phyloP scores from a whole-genome alignment of 1,140 invertebrate genomes.

The Saccostrea echinata region DNA sequence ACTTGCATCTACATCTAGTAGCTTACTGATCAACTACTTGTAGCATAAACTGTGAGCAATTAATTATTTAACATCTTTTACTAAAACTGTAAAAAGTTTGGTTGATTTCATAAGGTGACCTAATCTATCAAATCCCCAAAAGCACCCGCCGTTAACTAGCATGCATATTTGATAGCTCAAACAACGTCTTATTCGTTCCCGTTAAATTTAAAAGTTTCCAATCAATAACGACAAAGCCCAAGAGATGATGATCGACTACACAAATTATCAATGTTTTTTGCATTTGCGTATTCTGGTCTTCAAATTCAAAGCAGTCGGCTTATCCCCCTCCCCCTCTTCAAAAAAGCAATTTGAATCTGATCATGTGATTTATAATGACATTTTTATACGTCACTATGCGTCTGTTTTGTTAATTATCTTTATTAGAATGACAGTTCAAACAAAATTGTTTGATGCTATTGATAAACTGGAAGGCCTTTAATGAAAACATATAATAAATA shows the following conservation, averaged over 20 bases:
- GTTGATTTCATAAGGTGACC: not conserved
- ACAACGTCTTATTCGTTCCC: not conserved
- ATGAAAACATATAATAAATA: too few relatives aligned
- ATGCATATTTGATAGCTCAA: conserved; percentile 4
- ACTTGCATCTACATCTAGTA: not conserved
- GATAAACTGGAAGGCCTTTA: too few relatives aligned
- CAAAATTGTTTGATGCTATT: too few relatives aligned
- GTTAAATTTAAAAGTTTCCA: not conserved
- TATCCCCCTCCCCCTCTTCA: too few relatives aligned
- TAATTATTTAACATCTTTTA: not conserved
- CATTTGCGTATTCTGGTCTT: not conserved
- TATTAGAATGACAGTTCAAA: too few relatives aligned
- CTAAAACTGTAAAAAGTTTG: not conserved
- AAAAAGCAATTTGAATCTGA: too few relatives aligned
- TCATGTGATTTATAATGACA: too few relatives aligned
- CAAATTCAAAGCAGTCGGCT: not conserved
- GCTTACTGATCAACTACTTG: not conserved
- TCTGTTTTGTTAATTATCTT: too few relatives aligned
- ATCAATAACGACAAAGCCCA: not conserved
- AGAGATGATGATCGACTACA: not conserved
- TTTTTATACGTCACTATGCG: too few relatives aligned
- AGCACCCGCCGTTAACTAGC: not conserved
- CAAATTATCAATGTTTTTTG: not conserved
- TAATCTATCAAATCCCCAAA: not conserved
- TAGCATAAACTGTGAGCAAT: not conserved